A percentile compares a stretch with the other conserved stretches of the same genome.
Conservation (phyloP, 2,113 vertebrate species). For the Oncorhynchus nerka region DNA sequence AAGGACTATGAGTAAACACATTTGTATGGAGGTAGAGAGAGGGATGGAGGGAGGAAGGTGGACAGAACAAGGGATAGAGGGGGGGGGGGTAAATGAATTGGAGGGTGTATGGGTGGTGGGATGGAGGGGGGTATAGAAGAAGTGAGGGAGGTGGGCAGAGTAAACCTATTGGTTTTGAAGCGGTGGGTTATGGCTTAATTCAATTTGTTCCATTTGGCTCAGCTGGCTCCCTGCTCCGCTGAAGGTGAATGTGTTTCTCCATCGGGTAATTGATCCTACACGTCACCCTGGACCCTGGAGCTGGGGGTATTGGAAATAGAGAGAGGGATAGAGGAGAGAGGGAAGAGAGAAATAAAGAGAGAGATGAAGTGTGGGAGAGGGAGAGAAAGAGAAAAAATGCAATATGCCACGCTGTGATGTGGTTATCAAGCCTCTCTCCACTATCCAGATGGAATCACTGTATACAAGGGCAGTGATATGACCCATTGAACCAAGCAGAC, state of each 20-base stretch:
- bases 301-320: conserved; percentile 6
- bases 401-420: conserved; percentile 5
- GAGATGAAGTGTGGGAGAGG: background rate
- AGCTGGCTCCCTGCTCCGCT: conserved; percentile 58
- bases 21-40: background rate
- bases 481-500: background rate
- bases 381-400: background rate
- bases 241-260: conserved; percentile 63
- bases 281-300: conserved; percentile 42
- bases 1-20: conserved; percentile 24
- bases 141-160: conserved; percentile 6
- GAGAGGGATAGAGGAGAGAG: conserved; percentile 32
- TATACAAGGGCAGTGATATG: background rate
- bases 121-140: background rate
- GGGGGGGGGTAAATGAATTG: background rate
- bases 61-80: background rate
- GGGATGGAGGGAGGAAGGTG: background rate
- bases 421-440: background rate
- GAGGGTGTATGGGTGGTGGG: background rate
- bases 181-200: conserved; percentile 66
- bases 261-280: conserved; percentile 63
- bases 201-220: conserved; percentile 68
- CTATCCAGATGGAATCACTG: background rate
- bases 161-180: conserved; percentile 51
- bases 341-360: background rate